A percentile compares a stretch with the other conserved stretches of the same genome.
These are phyloP conservation scores for Nannospalax galili DNA, from an alignment of 2,113 vertebrate genomes.

Conservation along the genomic window DNA sequence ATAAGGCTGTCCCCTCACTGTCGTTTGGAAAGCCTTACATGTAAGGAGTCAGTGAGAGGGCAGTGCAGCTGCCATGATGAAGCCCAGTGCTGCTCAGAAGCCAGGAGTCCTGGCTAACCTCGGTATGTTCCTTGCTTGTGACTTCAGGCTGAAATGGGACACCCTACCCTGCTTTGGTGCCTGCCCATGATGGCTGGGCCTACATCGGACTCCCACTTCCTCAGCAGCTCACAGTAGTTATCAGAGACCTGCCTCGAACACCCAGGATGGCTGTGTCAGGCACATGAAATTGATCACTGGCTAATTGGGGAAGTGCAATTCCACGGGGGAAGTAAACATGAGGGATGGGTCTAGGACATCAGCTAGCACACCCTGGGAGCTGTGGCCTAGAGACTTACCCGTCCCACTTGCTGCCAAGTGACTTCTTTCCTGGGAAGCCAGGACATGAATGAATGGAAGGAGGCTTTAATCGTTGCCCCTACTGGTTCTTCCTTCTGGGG, in stretches of 20 bases:
- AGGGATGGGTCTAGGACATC: not conserved
- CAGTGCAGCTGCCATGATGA: not conserved
- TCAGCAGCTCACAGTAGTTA: not conserved
- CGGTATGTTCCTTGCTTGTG: not conserved
- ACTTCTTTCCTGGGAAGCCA: not conserved
- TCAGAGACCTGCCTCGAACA: not conserved
- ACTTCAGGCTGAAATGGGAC: not conserved
- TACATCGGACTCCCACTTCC: not conserved
- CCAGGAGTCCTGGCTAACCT: not conserved
- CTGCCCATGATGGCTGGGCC: not conserved
- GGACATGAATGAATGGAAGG: not conserved
- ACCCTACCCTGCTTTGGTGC: not conserved
- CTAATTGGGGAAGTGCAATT: not conserved
- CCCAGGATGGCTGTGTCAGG: not conserved
- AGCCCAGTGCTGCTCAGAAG: not conserved
- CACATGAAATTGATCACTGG: not conserved
- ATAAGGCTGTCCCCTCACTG: not conserved
- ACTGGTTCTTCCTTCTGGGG: not conserved
- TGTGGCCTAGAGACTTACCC: not conserved
- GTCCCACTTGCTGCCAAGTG: not conserved
- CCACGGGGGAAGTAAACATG: not conserved
- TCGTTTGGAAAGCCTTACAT: not conserved
- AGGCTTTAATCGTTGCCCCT: not conserved
- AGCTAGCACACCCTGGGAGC: not conserved
- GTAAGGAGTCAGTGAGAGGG: not conserved